Conservation (phyloP, 2,797 vertebrate genomes). For the Clarias pachynema region DNA sequence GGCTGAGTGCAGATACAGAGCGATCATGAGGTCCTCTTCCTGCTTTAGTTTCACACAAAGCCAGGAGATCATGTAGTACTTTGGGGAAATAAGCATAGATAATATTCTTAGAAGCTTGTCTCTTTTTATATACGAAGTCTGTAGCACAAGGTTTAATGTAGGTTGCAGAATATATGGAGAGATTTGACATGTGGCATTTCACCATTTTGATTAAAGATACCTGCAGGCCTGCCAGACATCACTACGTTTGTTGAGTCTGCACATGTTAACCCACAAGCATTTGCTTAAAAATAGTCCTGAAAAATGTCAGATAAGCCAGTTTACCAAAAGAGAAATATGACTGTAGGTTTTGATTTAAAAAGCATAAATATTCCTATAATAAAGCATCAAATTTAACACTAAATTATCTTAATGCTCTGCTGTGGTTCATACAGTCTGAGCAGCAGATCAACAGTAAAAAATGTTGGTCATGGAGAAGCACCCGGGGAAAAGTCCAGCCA, state of each 20-base stretch:
- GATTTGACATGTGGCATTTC: not conserved
- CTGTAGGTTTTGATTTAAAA: not conserved
- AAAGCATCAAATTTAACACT: not conserved
- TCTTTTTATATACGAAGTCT: constrained; percentile 7
- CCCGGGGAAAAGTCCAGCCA: too few species aligned
- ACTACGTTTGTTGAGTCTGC: not conserved
- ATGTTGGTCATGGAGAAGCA: not conserved
- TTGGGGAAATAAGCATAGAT: constrained; percentile 14
- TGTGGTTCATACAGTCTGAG: not conserved
- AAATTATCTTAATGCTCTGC: not conserved
- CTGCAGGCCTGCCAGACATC: not conserved
- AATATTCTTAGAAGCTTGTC: constrained; percentile 6
- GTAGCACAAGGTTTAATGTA: not conserved
- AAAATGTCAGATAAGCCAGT: not conserved
- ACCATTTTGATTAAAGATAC: not conserved
- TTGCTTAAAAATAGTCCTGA: not conserved
- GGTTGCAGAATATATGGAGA: not conserved
- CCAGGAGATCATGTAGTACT: not conserved
- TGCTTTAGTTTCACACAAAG: constrained; percentile 10
- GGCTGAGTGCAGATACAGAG: constrained; percentile 24
- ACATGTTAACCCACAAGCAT: not conserved
- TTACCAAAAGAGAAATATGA: not conserved
- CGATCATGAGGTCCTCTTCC: constrained; percentile 29
- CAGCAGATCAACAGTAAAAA: not conserved
- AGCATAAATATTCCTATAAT: not conserved